phyloP scores from a whole-genome alignment of 2,113 vertebrate genomes.

The Forbesichthys agassizii region DNA sequence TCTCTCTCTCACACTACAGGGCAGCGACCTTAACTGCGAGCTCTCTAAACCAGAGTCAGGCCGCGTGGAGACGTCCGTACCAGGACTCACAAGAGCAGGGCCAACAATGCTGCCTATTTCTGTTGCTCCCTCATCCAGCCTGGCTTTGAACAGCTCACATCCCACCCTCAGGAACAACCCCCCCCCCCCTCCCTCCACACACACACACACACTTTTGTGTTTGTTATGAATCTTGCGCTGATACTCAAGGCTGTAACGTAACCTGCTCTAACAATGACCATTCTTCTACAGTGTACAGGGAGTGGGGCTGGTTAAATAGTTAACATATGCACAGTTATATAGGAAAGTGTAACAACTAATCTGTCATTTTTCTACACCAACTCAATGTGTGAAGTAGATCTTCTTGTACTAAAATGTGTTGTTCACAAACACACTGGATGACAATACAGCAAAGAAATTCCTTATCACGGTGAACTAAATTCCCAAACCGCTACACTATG shows the following conservation, averaged over 20 bases:
- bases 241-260: conserved; percentile 34
- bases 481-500: conserved; percentile 5
- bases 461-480: neutral
- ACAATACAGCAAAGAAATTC: neutral
- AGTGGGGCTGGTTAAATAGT: conserved; percentile 4
- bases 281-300: conserved; percentile 42
- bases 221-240: conserved; percentile 37
- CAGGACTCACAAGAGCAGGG: conserved; percentile 56
- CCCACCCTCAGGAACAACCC: conserved; percentile 17
- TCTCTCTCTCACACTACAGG: conserved; percentile 7
- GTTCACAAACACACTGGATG: neutral
- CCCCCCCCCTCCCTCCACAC: neutral
- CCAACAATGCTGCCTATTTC: conserved; percentile 63
- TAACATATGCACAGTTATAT: neutral
- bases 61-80: conserved; percentile 64
- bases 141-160: conserved; percentile 62
- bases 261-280: conserved; percentile 47
- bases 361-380: neutral
- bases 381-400: neutral
- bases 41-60: conserved; percentile 44
- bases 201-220: conserved; percentile 28
- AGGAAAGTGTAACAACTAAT: neutral
- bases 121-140: conserved; percentile 43
- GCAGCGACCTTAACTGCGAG: conserved; percentile 42
- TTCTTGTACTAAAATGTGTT: neutral